phyloP scores from a whole-genome alignment of 1,140 invertebrate genomes.

The Protaetia brevitarsis region DNA sequence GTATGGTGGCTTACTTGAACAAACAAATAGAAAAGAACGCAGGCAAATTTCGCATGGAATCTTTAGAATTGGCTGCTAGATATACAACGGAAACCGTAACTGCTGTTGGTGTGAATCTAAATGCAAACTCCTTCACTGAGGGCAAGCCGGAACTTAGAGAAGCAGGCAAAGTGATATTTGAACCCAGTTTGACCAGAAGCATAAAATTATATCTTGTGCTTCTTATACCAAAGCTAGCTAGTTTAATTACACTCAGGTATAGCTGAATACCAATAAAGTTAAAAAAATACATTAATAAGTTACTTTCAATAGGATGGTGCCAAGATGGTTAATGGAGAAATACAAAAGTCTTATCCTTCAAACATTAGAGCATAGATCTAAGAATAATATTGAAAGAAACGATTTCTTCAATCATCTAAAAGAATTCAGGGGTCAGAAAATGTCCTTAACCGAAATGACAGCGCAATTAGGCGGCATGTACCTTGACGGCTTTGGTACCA shows the following conservation, averaged over 20 bases:
- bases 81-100: conserved; percentile 36
- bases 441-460: conserved; percentile 60
- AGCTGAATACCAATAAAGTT: too few species aligned
- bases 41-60: conserved; percentile 25
- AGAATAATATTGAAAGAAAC: conserved; percentile 43
- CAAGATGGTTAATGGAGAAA: neutral
- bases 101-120: conserved; percentile 31
- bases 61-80: conserved; percentile 29
- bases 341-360: conserved; percentile 10
- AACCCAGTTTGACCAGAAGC: neutral
- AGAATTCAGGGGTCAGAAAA: conserved; percentile 41
- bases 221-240: neutral
- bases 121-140: conserved; percentile 26
- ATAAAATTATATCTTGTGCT: neutral
- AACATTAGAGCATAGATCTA: conserved; percentile 42
- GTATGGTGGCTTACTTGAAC: conserved; percentile 34
- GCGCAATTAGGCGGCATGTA: conserved; percentile 58
- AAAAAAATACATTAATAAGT: too few species aligned
- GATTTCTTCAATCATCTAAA: conserved; percentile 42
- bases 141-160: neutral
- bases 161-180: conserved; percentile 1
- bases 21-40: conserved; percentile 24
- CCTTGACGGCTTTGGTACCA: conserved; percentile 60
- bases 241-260: neutral
- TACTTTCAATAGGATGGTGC: too few species aligned